Base-by-base conservation (phyloP, 2,888 invertebrate species). In the Tachystola acroxantha region DNA sequence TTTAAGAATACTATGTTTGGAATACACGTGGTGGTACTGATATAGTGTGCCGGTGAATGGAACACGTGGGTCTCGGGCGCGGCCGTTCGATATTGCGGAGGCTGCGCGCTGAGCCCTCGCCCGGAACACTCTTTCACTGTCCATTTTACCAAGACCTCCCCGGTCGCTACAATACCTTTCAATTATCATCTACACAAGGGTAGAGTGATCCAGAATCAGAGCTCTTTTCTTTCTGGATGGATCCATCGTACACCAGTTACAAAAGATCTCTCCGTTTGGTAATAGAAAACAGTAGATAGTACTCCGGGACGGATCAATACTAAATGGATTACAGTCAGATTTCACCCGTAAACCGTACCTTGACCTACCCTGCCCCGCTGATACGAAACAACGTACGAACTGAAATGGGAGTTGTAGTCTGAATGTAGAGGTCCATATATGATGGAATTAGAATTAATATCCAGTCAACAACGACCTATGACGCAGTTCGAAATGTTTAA, bases 11-110 rank as follows among this genome's bases (percentile, higher is more conserved):
- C 53, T 60, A 55, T 54, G 48, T 50, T 47, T 39, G n/a, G 42
- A 43, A 44, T 30, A 39, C 39, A 42, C 42, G 39, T 44, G 49
- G 42, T 43, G 42, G 49, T 49, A 53, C 67, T 69, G 66, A 65
- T 67, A 67, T 67, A 67, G 57, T 14, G 57, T 49, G 51, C 62
- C 64, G 61, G 62, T 74, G 77, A 78, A 76, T 78, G 76, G 44
- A 69, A 50, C 74, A 72, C 73, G 71, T 74, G 70, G 66, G 44
- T 38, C 43, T 48, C 66, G 74, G 77, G 73, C 65, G 75, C 69
- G 75, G 73, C 59, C 75, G 77, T 62, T 78, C 77, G 67, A 78
- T 78, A 78, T 46, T 44, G 58, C 65, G 72, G 77, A 77, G 77
- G 75, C 77, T 77, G 77, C 77, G 77, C 77, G 58, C 53, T 65